Evolutionary conservation across 2,888 invertebrate genomes (phyloP).

Genomic region (Spicauda simplicius): DNA sequence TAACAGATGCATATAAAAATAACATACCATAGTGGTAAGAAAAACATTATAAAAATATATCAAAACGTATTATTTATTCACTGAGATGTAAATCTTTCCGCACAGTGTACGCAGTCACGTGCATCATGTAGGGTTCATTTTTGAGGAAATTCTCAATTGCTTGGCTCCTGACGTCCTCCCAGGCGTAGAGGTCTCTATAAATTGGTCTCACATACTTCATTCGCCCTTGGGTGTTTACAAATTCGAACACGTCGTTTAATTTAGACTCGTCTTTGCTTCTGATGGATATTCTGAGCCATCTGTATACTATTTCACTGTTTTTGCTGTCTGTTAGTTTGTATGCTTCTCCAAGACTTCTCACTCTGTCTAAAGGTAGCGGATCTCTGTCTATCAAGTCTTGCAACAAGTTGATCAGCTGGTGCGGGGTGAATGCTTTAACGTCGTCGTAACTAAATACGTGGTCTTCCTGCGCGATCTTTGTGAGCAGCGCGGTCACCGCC

Average conservation of each 20-base stretch:
- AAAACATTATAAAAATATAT: conserved; percentile 32
- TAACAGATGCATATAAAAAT: conserved; percentile 17
- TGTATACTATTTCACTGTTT: conserved; percentile 92
- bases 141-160: conserved; percentile 90
- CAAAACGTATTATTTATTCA: conserved; percentile 43
- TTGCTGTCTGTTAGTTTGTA: conserved; percentile 87
- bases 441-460: conserved; percentile 79
- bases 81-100: conserved; percentile 89
- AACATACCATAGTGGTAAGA: conserved; percentile 17
- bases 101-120: conserved; percentile 89
- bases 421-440: conserved; percentile 81
- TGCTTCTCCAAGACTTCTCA: conserved; percentile 85
- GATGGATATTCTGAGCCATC: conserved; percentile 92
- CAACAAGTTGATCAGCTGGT: conserved; percentile 88
- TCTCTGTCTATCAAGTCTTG: conserved; percentile 85
- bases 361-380: conserved; percentile 80
- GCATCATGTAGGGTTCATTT: conserved; percentile 92
- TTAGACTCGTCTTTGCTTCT: conserved; percentile 88
- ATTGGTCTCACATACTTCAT: conserved; percentile 96
- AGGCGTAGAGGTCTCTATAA: conserved; percentile 92
- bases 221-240: conserved; percentile 93
- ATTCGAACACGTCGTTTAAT: conserved; percentile 88
- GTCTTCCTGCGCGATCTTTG: conserved; percentile 61
- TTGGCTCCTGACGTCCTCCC: conserved; percentile 88
- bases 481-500: conserved; percentile 82